A percentile compares a stretch with the other conserved stretches of the same genome.
phyloP scores from a whole-genome alignment of 2,113 vertebrate species.

The Micronycteris hirsuta region DNA sequence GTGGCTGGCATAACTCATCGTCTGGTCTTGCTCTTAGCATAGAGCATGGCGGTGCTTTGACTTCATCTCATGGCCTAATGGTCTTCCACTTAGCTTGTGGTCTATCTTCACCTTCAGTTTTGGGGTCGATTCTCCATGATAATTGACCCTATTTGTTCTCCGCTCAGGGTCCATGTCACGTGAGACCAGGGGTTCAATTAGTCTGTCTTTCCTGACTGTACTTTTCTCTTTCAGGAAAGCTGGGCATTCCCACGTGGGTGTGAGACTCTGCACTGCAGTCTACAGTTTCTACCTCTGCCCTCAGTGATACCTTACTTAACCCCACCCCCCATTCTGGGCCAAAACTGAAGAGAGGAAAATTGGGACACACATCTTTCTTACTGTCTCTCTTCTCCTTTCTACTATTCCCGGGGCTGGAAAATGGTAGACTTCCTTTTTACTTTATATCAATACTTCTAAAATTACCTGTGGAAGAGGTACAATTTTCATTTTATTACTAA shows the following conservation, averaged over 20 bases:
- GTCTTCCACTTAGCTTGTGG: not conserved
- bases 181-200: not conserved
- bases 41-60: not conserved
- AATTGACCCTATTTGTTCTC: not conserved
- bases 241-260: not conserved
- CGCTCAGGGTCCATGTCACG: not conserved
- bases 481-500: slow-evolving; percentile 5
- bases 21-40: not conserved
- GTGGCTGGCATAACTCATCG: not conserved
- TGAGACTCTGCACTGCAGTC: not conserved
- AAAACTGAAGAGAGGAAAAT: not conserved
- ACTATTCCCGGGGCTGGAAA: not conserved
- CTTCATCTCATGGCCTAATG: not conserved
- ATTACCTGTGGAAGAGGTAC: not conserved
- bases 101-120: not conserved
- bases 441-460: not conserved
- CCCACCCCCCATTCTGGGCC: not conserved
- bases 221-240: not conserved
- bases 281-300: not conserved
- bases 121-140: not conserved
- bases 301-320: not conserved
- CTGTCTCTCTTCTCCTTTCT: not conserved
- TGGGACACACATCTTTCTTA: not conserved
- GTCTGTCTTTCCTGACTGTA: not conserved
- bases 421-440: not conserved